A percentile compares a stretch with the other conserved stretches of the same genome.
phyloP scores from a whole-genome alignment of 2,113 vertebrate species.

The Tympanuchus pallidicinctus region DNA sequence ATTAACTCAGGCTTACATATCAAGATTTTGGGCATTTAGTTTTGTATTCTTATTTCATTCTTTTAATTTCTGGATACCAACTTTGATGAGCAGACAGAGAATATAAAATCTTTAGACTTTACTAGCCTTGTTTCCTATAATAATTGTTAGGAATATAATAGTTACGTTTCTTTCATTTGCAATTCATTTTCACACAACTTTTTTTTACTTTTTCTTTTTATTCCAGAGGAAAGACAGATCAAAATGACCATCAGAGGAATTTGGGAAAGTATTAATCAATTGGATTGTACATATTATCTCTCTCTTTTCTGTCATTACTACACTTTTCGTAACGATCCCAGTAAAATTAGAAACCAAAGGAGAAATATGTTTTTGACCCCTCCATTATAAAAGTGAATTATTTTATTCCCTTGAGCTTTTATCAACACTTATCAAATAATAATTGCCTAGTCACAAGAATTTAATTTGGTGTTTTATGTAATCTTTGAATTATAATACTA shows the following conservation, averaged over 20 bases:
- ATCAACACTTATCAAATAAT: background rate
- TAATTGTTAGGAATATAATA: background rate
- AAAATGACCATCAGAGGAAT: background rate
- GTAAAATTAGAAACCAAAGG: background rate
- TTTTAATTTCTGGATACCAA: background rate
- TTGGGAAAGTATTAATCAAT: background rate
- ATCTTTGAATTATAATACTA: slow-evolving; percentile 32
- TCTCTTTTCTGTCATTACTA: rapidly evolving
- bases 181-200: background rate
- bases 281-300: background rate
- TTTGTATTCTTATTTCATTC: background rate
- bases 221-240: background rate
- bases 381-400: background rate
- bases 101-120: background rate
- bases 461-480: background rate
- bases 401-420: background rate
- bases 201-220: background rate
- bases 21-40: background rate
- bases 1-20: background rate
- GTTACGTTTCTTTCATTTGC: background rate
- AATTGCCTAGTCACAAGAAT: background rate
- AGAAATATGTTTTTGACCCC: background rate
- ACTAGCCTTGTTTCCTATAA: background rate
- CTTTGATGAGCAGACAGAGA: background rate
- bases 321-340: background rate